Evolutionary conservation across 2,797 vertebrate species (phyloP).

Genomic region (Crax fasciolata): DNA sequence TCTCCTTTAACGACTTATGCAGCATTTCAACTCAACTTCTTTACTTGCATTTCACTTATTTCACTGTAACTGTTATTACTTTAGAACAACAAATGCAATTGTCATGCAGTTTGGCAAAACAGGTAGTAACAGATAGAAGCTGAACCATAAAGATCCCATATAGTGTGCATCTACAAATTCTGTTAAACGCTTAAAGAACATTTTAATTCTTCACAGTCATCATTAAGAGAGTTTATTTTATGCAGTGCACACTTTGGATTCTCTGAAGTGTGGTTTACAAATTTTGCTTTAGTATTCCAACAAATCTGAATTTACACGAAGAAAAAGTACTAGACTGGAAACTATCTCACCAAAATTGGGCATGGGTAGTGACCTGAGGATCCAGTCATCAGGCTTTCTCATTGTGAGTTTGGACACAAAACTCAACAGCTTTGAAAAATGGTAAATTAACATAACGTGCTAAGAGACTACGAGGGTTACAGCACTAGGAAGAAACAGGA

Average conservation of each 20-base stretch:
- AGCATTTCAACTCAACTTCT: background rate
- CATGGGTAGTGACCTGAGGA: background rate
- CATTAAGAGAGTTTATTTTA: background rate
- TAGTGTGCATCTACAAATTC: background rate
- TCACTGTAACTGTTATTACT: background rate
- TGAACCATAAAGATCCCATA: background rate
- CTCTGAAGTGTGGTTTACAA: rapidly evolving
- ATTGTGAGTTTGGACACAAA: background rate
- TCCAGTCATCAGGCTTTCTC: background rate
- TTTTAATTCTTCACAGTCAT: background rate
- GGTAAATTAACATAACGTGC: background rate
- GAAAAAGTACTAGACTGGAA: background rate
- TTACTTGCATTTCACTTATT: background rate
- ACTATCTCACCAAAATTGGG: background rate
- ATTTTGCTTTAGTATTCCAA: background rate
- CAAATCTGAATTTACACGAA: background rate
- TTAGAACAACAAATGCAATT: background rate
- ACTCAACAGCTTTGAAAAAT: background rate
- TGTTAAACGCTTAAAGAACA: background rate
- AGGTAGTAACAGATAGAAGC: background rate
- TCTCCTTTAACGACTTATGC: slow-evolving; percentile 20
- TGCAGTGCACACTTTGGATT: background rate
- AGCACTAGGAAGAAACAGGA: slow-evolving; percentile 27
- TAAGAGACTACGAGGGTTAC: background rate
- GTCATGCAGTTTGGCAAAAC: background rate